A percentile compares a stretch with the other conserved stretches of the same genome.
These are phyloP conservation scores for Uloborus diversus DNA, from an alignment of 1,140 invertebrate genomes.

Conservation along the genomic window DNA sequence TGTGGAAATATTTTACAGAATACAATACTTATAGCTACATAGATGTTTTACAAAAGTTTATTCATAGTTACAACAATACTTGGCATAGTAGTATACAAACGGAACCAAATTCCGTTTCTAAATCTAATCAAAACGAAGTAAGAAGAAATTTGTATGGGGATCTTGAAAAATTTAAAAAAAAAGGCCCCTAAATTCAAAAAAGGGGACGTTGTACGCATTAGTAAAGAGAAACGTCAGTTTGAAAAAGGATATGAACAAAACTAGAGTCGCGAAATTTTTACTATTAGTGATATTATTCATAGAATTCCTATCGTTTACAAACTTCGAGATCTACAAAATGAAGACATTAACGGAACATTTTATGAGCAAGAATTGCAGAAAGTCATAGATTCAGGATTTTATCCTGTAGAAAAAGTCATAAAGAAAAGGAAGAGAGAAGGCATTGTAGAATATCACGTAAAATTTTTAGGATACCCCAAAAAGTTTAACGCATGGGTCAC, in stretches of 20 bases:
- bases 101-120: constrained; percentile 62
- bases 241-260: constrained; percentile 48
- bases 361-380: constrained; percentile 46
- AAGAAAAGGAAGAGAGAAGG: not conserved
- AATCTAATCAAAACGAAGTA: constrained; percentile 59
- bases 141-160: constrained; percentile 40
- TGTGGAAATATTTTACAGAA: constrained; percentile 66
- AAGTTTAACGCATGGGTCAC: not conserved
- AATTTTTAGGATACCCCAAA: constrained; percentile 11
- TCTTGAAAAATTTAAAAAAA: not conserved
- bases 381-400: not conserved
- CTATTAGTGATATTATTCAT: not conserved
- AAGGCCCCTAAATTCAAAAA: constrained; percentile 58
- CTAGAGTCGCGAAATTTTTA: constrained; percentile 52
- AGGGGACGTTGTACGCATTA: constrained; percentile 60
- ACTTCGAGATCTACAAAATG: constrained; percentile 11
- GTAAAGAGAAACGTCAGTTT: constrained; percentile 36
- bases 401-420: not conserved
- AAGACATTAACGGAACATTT: constrained; percentile 40
- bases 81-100: constrained; percentile 65
- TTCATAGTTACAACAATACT: constrained; percentile 65
- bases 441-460: not conserved
- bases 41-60: constrained; percentile 62
- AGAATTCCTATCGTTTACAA: constrained; percentile 18
- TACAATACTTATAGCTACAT: constrained; percentile 65